These are phyloP conservation scores for Antennarius maculatus DNA, from an alignment of 2,797 vertebrate species.

Conservation along the genomic window DNA sequence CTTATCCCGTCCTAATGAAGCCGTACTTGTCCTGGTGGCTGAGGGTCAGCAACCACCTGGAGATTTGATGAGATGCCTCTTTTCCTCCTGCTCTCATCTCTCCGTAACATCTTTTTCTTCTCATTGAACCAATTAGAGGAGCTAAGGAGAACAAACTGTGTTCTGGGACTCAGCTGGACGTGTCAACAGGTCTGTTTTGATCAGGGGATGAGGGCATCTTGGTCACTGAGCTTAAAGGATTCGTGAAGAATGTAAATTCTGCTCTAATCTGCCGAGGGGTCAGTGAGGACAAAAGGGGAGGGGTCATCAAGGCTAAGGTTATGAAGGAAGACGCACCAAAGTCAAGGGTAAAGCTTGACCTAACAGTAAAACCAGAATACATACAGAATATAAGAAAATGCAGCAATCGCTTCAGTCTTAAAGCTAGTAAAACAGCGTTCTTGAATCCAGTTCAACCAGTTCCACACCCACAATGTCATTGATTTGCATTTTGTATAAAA, in stretches of 20 bases:
- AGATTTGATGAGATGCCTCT: not conserved
- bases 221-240: constrained; percentile 81
- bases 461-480: too few relatives aligned
- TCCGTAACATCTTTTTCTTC: constrained; percentile 37
- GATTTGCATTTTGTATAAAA: too few relatives aligned
- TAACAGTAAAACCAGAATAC: not conserved
- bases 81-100: not conserved
- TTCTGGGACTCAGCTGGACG: constrained; percentile 62
- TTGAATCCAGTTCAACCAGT: too few relatives aligned
- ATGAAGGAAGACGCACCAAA: constrained; percentile 41
- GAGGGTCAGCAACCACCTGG: not conserved
- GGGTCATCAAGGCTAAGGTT: constrained; percentile 39
- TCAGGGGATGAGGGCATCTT: constrained; percentile 72
- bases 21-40: constrained; percentile 17
- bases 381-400: not conserved
- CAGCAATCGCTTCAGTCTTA: not conserved
- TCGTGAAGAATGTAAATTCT: constrained; percentile 79
- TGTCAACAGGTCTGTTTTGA: constrained; percentile 82
- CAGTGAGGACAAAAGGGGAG: constrained; percentile 39
- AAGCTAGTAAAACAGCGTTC: not conserved
- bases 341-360: constrained; percentile 56
- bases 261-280: constrained; percentile 56
- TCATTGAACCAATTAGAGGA: constrained; percentile 60
- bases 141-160: constrained; percentile 32
- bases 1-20: constrained; percentile 59